These are phyloP conservation scores for Melanotaenia trifasciata DNA, from an alignment of 2,797 vertebrate species.

Conservation along the genomic window DNA sequence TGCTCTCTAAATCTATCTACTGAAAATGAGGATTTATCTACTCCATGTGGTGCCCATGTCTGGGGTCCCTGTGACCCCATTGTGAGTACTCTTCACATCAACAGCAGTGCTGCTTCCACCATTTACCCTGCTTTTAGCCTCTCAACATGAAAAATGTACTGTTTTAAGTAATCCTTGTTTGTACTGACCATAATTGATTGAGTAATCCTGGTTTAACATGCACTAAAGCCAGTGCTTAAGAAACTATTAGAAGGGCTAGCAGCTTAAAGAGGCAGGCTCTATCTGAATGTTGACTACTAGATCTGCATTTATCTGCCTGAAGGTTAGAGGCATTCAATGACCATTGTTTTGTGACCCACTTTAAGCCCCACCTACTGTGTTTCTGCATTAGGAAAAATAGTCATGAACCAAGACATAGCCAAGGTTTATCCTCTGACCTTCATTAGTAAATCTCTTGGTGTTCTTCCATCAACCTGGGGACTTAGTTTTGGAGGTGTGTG, in stretches of 20 bases:
- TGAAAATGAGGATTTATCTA: constrained; percentile 46
- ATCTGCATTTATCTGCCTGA: constrained; percentile 64
- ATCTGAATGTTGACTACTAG: constrained; percentile 77
- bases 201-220: constrained; percentile 91
- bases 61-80: constrained; percentile 64
- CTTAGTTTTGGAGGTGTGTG: constrained; percentile 62
- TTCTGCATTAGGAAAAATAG: constrained; percentile 34
- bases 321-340: constrained; percentile 61
- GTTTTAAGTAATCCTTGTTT: constrained; percentile 91
- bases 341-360: constrained; percentile 45
- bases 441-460: constrained; percentile 72
- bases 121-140: constrained; percentile 82
- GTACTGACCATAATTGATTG: constrained; percentile 89
- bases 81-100: constrained; percentile 67
- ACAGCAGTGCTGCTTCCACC: constrained; percentile 65
- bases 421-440: constrained; percentile 59
- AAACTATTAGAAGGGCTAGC: constrained; percentile 87
- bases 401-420: constrained; percentile 40
- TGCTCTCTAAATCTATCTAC: constrained; percentile 26
- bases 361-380: constrained; percentile 25
- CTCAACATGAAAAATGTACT: constrained; percentile 87
- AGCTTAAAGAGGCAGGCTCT: constrained; percentile 86
- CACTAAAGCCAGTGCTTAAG: constrained; percentile 90
- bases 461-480: constrained; percentile 69
- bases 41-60: constrained; percentile 39